Evolutionary conservation across 2,888 invertebrate genomes (phyloP).

Genomic region (Eupithecia inturbata): DNA sequence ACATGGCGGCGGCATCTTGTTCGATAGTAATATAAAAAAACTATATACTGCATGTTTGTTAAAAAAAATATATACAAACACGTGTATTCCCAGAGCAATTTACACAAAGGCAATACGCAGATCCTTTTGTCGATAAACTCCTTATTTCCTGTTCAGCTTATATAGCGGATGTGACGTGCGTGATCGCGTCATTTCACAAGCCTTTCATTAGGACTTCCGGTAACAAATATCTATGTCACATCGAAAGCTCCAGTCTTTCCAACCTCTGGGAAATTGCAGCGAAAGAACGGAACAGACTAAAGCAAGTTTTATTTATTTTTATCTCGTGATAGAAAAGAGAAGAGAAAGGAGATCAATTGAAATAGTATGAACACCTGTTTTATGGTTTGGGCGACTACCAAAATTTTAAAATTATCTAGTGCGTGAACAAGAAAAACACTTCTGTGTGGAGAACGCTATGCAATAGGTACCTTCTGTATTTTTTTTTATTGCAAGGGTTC

Average conservation of each 20-base stretch:
- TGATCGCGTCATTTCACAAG: conserved; percentile 47
- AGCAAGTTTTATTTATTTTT: not conserved
- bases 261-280: not conserved
- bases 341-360: not conserved
- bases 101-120: conserved; percentile 41
- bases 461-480: not conserved
- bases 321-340: not conserved
- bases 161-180: conserved; percentile 43
- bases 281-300: not conserved
- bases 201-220: conserved; percentile 29
- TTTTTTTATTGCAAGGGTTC: not conserved
- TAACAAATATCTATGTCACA: conserved; percentile 14
- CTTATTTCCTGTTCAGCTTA: conserved; percentile 50
- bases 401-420: not conserved
- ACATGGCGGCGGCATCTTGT: not conserved
- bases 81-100: conserved; percentile 26
- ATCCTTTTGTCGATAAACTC: conserved; percentile 46
- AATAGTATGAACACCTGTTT: not conserved
- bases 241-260: not conserved
- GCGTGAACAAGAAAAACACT: not conserved
- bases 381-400: not conserved
- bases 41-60: not conserved
- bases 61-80: conserved; percentile 7
- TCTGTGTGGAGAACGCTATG: not conserved
- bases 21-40: not conserved